Evolutionary conservation across 2,113 vertebrate species (phyloP), one percentile per base, ranked within the genome.

Genomic region (Pterophyllum scalare): DNA sequence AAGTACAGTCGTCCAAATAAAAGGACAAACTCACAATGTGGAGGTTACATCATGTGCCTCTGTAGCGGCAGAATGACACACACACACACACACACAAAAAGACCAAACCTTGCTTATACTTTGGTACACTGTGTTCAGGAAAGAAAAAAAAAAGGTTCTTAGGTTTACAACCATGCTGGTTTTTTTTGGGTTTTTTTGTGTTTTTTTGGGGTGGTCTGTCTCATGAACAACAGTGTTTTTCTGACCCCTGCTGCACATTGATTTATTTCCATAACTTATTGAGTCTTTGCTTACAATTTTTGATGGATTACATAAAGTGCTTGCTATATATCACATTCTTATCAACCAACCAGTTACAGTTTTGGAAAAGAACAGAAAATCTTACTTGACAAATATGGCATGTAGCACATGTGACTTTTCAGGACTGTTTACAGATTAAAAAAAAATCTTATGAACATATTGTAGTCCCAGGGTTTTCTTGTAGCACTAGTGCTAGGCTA

Each of bases 21-120:
- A 79, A 76, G 33, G 31, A 80, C 59, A 28, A 19, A 76, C 61
- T 86, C 61, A 11, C 17, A 49, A 58, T 43, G 9, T 83, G 31
- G 62, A 85, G 81, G 81, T 83, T 59, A 67, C 70, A 46, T 54
- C 28, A 33, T 14, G 49, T 75, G 77, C 38, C 79, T 89, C 82
- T 80, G 67, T 28, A 81, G 74, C 75, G 72, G 74, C 58, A 64
- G 43, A 80, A 64, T 22, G 14, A 15, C 52, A 54, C 24, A 26
- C n/a, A n/a, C n/a, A n/a, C n/a, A n/a, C n/a, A 28, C 3, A 28
- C 3, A 28, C 3, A 28, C 3, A 28, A 19, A 75, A 62, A 81
- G 57, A 89, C 83, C 89, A 90, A 79, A 90, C 80, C 72, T 31
- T 79, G 75, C 79, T 87, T n/a, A 17, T 56, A n/a, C 54, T 75